Base-by-base conservation (phyloP, 2,888 invertebrate species). In the Vanessa cardui region DNA sequence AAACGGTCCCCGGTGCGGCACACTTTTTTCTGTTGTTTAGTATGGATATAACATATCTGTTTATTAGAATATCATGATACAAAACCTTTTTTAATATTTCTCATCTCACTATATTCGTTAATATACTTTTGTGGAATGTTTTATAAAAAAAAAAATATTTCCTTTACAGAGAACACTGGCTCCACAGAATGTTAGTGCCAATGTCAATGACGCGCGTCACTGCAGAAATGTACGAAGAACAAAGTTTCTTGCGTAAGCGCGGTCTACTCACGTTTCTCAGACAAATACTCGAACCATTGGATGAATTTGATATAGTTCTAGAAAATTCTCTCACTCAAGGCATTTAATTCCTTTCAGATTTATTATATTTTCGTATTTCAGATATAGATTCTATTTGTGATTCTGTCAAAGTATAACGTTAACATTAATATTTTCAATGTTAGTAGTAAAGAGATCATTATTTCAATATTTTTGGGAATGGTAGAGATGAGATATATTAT, bases 191-290 rank as follows among this genome's bases (percentile, higher is more conserved):
- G 95, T 92, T 99, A 65, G 95, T 96, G n/a, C 96, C 98, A 59
- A 97, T 99, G 95, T 96, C 98, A 2, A 93, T 96, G 79, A 97
- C 98, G 20, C 96, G 98, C 72, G 96, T 98, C 6, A 98, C 99
- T 0, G 87, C 94, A 8, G 98, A 98, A 83, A 97, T 99, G 98
- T 99, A 98, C 83, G 99, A 99, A 83, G 99, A 99, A 82, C 96
- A 96, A 77, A 98, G 99, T 64, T 99, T 99, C 87, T 93, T 99
- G 70, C 95, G 99, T 66, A 97, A 97, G 80, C 94, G 96, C 64
- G 96, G 96, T 65, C 94, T 98, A 49, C 94, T 97, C 70, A 97
- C 97, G 75, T 98, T 98, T 91, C 94, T 99, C 69, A 94, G 97
- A 74, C 97, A 98, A 90, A 98, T 98, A 83, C 94, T 99, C 58